Base-by-base conservation (phyloP, 2,888 invertebrate genomes). In the Gymnosoma rotundatum region DNA sequence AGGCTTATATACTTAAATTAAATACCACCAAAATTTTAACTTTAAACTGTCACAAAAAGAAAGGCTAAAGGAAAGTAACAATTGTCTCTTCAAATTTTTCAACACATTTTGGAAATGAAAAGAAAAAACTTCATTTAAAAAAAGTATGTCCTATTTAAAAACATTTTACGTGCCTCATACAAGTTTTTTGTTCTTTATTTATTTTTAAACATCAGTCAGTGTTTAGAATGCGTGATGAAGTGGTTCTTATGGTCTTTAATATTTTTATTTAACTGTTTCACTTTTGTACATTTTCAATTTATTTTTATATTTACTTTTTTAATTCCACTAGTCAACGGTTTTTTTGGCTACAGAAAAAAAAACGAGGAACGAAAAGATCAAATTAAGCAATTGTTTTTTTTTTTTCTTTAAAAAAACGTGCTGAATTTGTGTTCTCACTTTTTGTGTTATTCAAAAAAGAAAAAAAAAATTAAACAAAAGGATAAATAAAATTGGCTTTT, bases 171-270 rank as follows among this genome's bases (percentile, higher is more conserved):
- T 48, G 45, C 45, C 12, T 48, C 2, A n/a, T n/a, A 48, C 0
- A 42, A 42, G 14, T 25, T 48, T 48, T 48, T 48, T 48, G 42
- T 42, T 42, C 6, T n/a, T 16, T 48, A 48, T n/a, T 42, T 48
- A 48, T 38, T 38, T 78, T 82, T 50, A 78, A 78, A 72, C 82
- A 78, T 82, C 76, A 76, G 76, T 82, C 82, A 82, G 67, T 83
- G 86, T 81, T 82, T 82, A 78, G 79, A 82, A 85, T 79, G 79
- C 80, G 69, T 83, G 82, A 86, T 85, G 82, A 86, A 86, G 82
- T 83, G 79, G 78, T 74, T 75, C 60, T 75, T 64, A 70, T 67
- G 69, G 78, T 78, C 50, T 83, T 64, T 70, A 74, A 64, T 63
- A 58, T 50, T 45, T 38, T 73, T 67, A n/a, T n/a, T 48, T 48